Evolutionary conservation across 2,797 vertebrate genomes (phyloP), one percentile per base, ranked within the genome.

Genomic region (Tadarida brasiliensis): DNA sequence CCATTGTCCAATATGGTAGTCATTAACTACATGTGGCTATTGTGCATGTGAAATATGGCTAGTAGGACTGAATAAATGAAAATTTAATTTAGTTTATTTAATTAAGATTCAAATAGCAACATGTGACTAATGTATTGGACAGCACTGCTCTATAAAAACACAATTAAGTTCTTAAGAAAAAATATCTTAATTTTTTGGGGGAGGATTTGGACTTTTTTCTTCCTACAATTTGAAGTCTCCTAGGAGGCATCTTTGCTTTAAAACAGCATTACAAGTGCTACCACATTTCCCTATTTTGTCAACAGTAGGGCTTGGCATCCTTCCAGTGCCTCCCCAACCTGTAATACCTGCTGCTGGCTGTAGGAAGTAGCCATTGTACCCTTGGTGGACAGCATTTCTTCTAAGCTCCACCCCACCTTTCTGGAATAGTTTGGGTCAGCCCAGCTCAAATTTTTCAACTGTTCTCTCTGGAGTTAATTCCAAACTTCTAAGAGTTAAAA

Each of bases 371-470:
- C 67, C 56, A 39, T 56, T 47, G 44, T 94, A 56, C 61, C 76
- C 59, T 91, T 7, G 22, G 47, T 88, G 8, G 76, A 93, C 33
- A 92, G 35, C 35, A 61, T 90, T 90, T 83, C 44, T 47, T 90
- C 56, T 87, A 16, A 67, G n/a, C 10, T n/a, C 16, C 16, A n/a
- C 26, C 44, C 59, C 28, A n/a, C 22, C 61, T 47, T 95, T 92
- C 80, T 87, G 65, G 30, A 73, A 28, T 84, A 86, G 68, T 95
- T 94, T 94, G 76, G 59, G 94, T 93, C 70, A 73, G 24, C 68
- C 87, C 54, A 90, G 87, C 28, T 54, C 63, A 81, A 59, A 94
- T 93, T 94, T 97, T 94, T 97, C 57, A 93, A 74, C 17, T 87
- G 33, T 63, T 95, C 47, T 89, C 76, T 90, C 39, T 89, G 70